Base-by-base conservation (phyloP, 2,113 vertebrate genomes). In the Cygnus buccinator region DNA sequence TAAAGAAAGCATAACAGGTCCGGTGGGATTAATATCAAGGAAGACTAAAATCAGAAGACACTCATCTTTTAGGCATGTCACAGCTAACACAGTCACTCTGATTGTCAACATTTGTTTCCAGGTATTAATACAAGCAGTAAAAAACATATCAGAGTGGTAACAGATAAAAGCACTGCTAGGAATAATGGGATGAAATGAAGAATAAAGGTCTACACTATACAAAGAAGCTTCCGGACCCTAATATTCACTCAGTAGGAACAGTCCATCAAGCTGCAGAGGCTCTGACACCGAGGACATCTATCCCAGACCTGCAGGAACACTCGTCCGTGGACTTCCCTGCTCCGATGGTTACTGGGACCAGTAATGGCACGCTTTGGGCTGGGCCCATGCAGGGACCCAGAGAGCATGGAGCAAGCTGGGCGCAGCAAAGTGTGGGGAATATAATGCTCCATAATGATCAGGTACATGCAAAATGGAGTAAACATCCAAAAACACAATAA, bases 31-130 rank as follows among this genome's bases (percentile, higher is more conserved):
- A 52, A 37, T 26, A 75, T n/a, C 37, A 3, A 62, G 54, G 37
- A 70, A 84, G 80, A 90, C 57, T 46, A 61, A 67, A 70, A 86
- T 2, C 57, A 65, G 73, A 23, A 81, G 87, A 61, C 31, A 78
- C 39, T 6, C 13, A 25, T 81, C 52, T 81, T 84, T 63, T 22
- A 63, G 66, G 76, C 25, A 46, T 4, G 55, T 54, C 48, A 41
- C 8, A 90, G 90, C 65, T 72, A 57, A 84, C 59, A 77, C 0
- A 84, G 54, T 79, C 73, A 31, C 19, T 58, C 4, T 63, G 86
- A 92, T 55, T 81, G 83, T 67, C 93, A 92, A 61, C 68, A 39
- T 63, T 90, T 57, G 54, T 79, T 92, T 84, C 48, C 66, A 84
- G 66, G 73, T 89, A 90, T 82, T 89, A 92, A 93, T 19, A 43